A percentile compares a stretch with the other conserved stretches of the same genome.
Conservation (phyloP, 2,888 invertebrate genomes). For the Trissolcus brochymenae region DNA sequence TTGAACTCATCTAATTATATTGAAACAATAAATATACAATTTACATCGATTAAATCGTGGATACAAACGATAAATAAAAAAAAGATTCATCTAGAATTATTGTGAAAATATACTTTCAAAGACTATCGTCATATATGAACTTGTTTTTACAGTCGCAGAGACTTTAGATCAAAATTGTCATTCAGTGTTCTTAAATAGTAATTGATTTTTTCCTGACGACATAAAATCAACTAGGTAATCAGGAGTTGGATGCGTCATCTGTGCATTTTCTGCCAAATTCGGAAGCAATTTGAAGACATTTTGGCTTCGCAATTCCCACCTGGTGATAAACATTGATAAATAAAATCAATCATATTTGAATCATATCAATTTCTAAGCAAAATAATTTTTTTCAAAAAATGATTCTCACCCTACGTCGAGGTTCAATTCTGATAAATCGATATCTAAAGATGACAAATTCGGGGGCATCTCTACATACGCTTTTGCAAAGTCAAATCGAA, state of each 20-base stretch:
- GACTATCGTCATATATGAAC: too few species aligned
- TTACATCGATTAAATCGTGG: too few species aligned
- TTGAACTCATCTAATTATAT: too few species aligned
- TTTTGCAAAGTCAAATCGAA: not conserved
- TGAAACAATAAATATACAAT: too few species aligned
- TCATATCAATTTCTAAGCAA: not conserved
- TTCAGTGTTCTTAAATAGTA: not conserved
- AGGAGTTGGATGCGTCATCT: constrained; percentile 66
- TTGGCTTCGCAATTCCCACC: constrained; percentile 69
- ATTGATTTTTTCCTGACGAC: not conserved
- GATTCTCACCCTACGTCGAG: not conserved
- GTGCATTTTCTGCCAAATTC: constrained; percentile 61
- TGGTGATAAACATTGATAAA: constrained; percentile 33
- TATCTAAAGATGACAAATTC: not conserved
- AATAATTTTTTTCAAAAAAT: not conserved
- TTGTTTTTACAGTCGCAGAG: too few species aligned
- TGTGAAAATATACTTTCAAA: too few species aligned
- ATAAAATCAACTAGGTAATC: constrained; percentile 66
- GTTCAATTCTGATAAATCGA: not conserved
- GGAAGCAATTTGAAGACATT: constrained; percentile 63
- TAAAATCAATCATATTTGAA: not conserved
- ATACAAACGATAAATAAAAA: too few species aligned
- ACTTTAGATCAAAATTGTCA: not conserved
- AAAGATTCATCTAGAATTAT: too few species aligned
- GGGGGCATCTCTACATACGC: not conserved